Percentiles rank a stretch among this genome's conserved stretches.
Conservation (phyloP, 35 echinoderm and acorn worm genomes). For the Strongylocentrotus purpuratus region DNA sequence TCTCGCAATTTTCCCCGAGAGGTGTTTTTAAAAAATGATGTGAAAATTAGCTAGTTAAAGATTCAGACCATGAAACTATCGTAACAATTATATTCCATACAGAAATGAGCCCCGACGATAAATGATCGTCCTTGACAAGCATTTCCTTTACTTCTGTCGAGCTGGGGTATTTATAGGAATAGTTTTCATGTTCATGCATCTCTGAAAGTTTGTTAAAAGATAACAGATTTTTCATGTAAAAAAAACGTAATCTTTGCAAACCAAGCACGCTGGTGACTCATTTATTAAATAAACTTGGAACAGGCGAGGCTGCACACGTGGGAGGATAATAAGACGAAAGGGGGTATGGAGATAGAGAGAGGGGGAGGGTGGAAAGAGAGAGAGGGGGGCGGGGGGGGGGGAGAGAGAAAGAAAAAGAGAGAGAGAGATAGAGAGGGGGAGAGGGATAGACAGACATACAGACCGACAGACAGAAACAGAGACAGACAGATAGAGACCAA, state of each 20-base stretch:
- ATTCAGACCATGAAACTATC: background rate
- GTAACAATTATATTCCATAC: background rate
- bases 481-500: no score
- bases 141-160: background rate
- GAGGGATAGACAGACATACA: no score
- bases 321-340: background rate
- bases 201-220: constrained; percentile 1
- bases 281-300: background rate
- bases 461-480: no score
- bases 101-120: background rate
- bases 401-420: no score
- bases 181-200: background rate
- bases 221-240: background rate
- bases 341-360: background rate
- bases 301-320: background rate
- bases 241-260: background rate
- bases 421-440: no score
- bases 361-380: background rate
- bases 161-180: background rate
- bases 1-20: no score
- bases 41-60: no score
- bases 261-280: background rate
- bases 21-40: no score
- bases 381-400: no score
- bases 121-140: background rate